Evolutionary conservation across 2,113 vertebrate species (phyloP).

Genomic region (Albula glossodonta): DNA sequence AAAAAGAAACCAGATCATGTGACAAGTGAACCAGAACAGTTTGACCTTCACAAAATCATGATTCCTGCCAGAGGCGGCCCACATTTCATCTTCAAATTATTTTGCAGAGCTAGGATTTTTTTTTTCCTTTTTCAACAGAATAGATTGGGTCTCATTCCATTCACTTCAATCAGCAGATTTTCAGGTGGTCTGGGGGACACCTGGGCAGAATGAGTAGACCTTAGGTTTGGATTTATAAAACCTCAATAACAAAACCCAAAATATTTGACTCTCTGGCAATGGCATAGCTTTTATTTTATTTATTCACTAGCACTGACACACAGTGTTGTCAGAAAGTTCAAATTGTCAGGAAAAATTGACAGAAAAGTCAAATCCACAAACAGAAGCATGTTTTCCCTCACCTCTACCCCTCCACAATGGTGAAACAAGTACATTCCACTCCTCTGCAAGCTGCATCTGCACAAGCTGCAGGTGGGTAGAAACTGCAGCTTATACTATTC

Average conservation of each 20-base stretch:
- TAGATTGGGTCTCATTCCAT: too few relatives aligned
- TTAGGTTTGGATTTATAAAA: constrained; percentile 24
- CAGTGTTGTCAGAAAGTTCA: background rate
- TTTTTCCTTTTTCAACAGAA: background rate
- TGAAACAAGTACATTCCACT: too few relatives aligned
- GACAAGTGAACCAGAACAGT: constrained; percentile 15
- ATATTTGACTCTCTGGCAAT: constrained; percentile 10
- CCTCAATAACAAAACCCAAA: constrained; percentile 11
- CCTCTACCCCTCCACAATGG: background rate
- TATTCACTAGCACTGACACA: background rate
- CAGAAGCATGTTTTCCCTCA: background rate
- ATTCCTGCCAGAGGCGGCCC: constrained; percentile 5
- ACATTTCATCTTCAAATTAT: constrained; percentile 12
- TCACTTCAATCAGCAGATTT: background rate
- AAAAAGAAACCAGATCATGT: constrained; percentile 12
- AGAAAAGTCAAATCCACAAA: background rate
- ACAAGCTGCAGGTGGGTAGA: too few relatives aligned
- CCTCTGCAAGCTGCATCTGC: too few relatives aligned
- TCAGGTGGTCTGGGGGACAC: constrained; percentile 8
- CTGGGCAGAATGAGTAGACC: constrained; percentile 31
- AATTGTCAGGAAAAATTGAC: background rate
- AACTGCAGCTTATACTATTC: too few relatives aligned
- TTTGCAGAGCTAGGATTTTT: constrained; percentile 9
- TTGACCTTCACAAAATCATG: constrained; percentile 6
- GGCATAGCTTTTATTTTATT: background rate